Evolutionary conservation across 1,140 invertebrate genomes (phyloP).

Genomic region (Panagrolaimus sp.): DNA sequence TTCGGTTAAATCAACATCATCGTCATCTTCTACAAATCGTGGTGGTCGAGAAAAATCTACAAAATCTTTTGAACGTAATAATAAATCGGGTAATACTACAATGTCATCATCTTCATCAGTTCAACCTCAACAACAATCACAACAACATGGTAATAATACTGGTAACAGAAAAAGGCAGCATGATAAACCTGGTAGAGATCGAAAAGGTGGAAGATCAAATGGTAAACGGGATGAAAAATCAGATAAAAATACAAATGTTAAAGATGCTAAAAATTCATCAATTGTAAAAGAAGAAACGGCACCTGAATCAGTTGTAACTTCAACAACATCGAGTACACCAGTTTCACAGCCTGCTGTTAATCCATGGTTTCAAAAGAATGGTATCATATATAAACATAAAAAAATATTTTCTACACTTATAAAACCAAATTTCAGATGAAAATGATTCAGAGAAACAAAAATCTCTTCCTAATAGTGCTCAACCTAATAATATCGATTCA

Average conservation of each 20-base stretch:
- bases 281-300: background rate
- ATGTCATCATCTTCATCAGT: background rate
- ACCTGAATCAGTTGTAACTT: background rate
- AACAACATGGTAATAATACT: slow-evolving; percentile 5
- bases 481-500: background rate
- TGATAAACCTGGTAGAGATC: background rate
- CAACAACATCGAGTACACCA: background rate
- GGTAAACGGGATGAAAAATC: slow-evolving; percentile 14
- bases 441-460: slow-evolving; percentile 6
- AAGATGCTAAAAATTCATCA: background rate
- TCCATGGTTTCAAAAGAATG: slow-evolving; percentile 9
- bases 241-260: background rate
- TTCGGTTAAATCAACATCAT: background rate
- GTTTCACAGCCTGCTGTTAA: background rate
- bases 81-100: slow-evolving; percentile 13
- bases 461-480: background rate
- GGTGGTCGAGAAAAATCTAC: background rate
- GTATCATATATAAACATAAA: no score
- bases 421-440: background rate
- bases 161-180: background rate
- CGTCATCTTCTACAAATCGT: background rate
- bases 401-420: background rate
- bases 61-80: slow-evolving; percentile 9
- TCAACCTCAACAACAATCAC: no score
- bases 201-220: background rate